Evolutionary conservation across 2,797 vertebrate genomes (phyloP).

Genomic region (Aulostomus chinensis): DNA sequence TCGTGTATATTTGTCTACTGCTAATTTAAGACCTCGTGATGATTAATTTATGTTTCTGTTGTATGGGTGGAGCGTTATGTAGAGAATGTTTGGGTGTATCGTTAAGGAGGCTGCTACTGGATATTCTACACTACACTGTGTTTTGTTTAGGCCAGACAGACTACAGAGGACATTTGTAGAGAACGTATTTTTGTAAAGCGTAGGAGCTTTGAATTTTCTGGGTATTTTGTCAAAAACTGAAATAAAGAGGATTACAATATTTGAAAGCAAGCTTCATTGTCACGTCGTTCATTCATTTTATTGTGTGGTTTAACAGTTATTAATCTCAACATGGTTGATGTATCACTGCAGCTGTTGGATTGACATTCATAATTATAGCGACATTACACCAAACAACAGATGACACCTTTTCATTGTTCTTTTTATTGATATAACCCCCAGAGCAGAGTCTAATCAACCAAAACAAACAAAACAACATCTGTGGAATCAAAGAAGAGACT

Average conservation of each 20-base stretch:
- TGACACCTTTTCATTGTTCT: no score
- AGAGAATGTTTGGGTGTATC: conserved; percentile 82
- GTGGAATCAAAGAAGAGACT: no score
- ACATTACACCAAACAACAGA: no score
- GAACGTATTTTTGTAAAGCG: conserved; percentile 99
- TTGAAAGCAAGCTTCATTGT: conserved; percentile 81
- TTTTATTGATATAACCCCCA: background rate
- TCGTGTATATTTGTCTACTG: conserved; percentile 95
- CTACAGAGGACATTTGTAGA: conserved; percentile 94
- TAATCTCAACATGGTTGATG: no score
- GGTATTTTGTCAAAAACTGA: conserved; percentile 99
- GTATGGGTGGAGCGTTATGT: conserved; percentile 79
- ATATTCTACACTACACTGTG: conserved; percentile 85
- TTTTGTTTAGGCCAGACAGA: conserved; percentile 87
- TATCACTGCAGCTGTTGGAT: no score
- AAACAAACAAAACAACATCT: background rate
- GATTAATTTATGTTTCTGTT: conserved; percentile 97
- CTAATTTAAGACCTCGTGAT: conserved; percentile 92
- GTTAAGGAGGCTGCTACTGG: conserved; percentile 86
- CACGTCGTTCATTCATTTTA: no score
- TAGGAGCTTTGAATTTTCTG: conserved; percentile 97
- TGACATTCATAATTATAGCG: no score
- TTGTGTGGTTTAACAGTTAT: background rate
- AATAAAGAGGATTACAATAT: conserved; percentile 95
- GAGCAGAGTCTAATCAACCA: background rate